Evolutionary conservation across 1,140 invertebrate species (phyloP).

Genomic region (Mercenaria mercenaria): DNA sequence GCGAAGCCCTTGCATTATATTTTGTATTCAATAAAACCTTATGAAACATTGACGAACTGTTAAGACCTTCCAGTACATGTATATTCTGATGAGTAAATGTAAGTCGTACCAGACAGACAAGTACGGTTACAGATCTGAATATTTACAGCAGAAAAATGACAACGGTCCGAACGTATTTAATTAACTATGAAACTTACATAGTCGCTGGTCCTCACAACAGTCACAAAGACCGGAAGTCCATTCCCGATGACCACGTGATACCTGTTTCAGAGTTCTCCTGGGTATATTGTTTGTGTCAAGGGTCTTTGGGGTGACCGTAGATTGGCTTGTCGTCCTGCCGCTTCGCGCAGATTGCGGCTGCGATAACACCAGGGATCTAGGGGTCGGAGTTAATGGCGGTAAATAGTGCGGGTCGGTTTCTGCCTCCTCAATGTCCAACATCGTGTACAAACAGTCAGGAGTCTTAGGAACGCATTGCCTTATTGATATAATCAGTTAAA

Average conservation of each 20-base stretch:
- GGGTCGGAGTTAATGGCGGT: not conserved
- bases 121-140: no score
- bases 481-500: no score
- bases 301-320: not conserved
- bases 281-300: not conserved
- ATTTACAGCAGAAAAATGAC: no score
- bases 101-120: no score
- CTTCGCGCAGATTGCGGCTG: not conserved
- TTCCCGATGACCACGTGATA: conserved; percentile 12
- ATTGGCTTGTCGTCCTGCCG: not conserved
- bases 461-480: no score
- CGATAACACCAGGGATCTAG: not conserved
- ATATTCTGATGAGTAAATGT: no score
- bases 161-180: no score
- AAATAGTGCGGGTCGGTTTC: not conserved
- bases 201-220: not conserved
- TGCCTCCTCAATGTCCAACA: not conserved
- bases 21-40: no score
- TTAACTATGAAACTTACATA: conserved; percentile 42
- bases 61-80: no score
- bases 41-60: no score
- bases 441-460: no score
- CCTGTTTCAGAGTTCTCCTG: conserved; percentile 5
- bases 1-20: no score
- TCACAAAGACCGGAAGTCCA: conserved; percentile 29